Percentiles rank a stretch among this genome's conserved stretches.
Conservation (phyloP, 2,888 invertebrate genomes). For the Cheilosia grossa region DNA sequence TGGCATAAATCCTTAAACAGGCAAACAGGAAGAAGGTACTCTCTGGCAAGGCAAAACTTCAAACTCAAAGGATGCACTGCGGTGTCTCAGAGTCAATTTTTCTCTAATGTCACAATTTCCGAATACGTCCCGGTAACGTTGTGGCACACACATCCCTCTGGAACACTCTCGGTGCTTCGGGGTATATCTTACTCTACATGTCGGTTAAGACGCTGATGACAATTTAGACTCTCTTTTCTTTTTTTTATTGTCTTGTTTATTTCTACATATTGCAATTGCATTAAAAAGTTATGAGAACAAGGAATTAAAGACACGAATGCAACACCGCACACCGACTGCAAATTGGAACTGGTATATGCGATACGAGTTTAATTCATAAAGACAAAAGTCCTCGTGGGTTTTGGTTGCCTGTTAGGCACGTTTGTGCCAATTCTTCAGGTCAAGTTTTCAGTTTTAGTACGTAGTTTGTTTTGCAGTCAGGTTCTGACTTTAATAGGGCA, state of each 20-base stretch:
- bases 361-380: conserved; percentile 43
- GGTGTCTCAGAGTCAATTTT: no score
- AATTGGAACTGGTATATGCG: conserved; percentile 19
- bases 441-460: conserved; percentile 69
- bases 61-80: conserved; percentile 32
- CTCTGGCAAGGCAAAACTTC: conserved; percentile 15
- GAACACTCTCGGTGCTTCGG: conserved; percentile 4
- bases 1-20: conserved; percentile 25
- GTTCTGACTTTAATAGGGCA: conserved; percentile 49
- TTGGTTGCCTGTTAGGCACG: conserved; percentile 76
- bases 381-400: conserved; percentile 46
- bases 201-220: conserved; percentile 36
- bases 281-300: conserved; percentile 60
- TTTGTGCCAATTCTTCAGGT: conserved; percentile 76
- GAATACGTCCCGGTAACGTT: conserved; percentile 27
- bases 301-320: conserved; percentile 38
- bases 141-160: conserved; percentile 3
- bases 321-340: conserved; percentile 22
- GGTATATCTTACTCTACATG: conserved; percentile 24
- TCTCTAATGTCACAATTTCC: conserved; percentile 34
- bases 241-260: conserved; percentile 40
- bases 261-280: conserved; percentile 37
- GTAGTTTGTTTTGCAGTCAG: conserved; percentile 23
- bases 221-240: conserved; percentile 25
- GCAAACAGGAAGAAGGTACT: conserved; percentile 24